Percentiles rank a stretch among this genome's conserved stretches.
Evolutionary conservation across 2,797 vertebrate species (phyloP).

Genomic region (Martes flavigula): DNA sequence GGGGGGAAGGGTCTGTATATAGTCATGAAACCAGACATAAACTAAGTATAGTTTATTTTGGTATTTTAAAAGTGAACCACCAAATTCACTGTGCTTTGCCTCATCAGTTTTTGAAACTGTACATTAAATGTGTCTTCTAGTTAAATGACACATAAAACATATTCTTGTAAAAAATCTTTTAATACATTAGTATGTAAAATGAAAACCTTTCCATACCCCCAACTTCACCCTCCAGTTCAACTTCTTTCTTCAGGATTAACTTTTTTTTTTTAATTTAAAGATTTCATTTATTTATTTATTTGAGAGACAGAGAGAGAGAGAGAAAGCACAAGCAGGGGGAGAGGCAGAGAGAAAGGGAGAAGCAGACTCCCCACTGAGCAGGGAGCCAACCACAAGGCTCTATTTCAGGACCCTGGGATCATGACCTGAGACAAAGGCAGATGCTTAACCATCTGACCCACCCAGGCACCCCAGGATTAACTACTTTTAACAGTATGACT

Average conservation of each 20-base stretch:
- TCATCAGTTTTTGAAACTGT: background rate
- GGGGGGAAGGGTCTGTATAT: background rate
- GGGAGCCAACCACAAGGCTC: too few relatives aligned
- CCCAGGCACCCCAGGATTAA: too few relatives aligned
- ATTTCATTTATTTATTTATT: too few relatives aligned
- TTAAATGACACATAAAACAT: background rate
- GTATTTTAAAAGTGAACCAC: background rate
- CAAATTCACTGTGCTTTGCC: background rate
- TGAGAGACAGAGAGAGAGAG: too few relatives aligned
- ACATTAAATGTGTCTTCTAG: background rate
- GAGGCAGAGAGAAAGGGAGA: too few relatives aligned
- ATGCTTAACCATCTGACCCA: too few relatives aligned
- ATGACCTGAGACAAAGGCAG: too few relatives aligned
- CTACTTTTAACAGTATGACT: background rate
- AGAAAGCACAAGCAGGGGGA: too few relatives aligned
- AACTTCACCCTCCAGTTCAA: background rate
- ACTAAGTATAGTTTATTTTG: background rate
- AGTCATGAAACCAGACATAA: background rate
- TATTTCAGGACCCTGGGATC: too few relatives aligned
- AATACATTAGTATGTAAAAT: background rate
- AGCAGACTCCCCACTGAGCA: too few relatives aligned
- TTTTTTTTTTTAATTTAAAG: background rate
- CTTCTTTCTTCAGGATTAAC: background rate
- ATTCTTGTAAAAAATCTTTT: background rate
- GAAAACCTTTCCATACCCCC: background rate